phyloP scores from a whole-genome alignment of 2,113 vertebrate genomes.

The Tamias sibiricus region DNA sequence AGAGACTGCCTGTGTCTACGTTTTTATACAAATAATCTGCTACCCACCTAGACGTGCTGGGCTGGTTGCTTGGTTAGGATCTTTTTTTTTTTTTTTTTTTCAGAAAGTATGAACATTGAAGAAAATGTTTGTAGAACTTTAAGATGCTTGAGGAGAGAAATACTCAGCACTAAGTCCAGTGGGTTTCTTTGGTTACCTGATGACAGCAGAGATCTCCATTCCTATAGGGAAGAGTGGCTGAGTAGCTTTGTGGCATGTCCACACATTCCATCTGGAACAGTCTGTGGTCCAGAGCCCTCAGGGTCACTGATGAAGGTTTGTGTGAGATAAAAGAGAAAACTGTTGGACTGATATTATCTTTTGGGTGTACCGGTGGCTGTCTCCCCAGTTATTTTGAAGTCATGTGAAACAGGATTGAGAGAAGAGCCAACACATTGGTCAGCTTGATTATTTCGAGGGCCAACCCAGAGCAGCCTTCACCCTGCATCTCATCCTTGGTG shows the following conservation, averaged over 20 bases:
- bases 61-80: background rate
- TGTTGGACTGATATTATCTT: background rate
- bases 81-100: background rate
- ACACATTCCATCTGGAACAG: background rate
- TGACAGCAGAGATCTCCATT: background rate
- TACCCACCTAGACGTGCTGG: background rate
- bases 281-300: background rate
- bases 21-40: background rate
- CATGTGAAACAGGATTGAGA: background rate
- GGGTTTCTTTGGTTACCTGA: background rate
- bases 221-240: background rate
- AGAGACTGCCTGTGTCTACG: background rate
- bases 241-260: accelerated
- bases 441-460: background rate
- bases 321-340: background rate
- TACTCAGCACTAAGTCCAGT: background rate
- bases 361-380: background rate
- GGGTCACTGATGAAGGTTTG: background rate
- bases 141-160: background rate
- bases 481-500: background rate
- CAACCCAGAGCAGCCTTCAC: background rate
- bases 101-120: background rate
- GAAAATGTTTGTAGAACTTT: background rate
- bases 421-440: background rate
- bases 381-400: background rate